phyloP scores from a whole-genome alignment of 2,113 vertebrate genomes.

The Myrmophylax atrothorax region DNA sequence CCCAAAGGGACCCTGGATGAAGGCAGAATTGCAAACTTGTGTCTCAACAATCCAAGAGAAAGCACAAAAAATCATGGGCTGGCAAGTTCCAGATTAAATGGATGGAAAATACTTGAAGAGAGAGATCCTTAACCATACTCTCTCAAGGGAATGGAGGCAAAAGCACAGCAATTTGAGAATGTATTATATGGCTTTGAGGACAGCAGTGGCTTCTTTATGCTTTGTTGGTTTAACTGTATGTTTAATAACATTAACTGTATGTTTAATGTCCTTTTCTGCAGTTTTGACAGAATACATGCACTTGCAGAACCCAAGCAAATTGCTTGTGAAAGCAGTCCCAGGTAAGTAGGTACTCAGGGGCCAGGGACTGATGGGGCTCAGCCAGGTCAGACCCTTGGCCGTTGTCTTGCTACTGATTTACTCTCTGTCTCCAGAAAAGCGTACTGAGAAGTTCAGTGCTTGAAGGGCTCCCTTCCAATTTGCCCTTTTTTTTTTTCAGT shows the following conservation, averaged over 20 bases:
- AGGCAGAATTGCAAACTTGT: background rate
- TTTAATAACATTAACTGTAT: background rate
- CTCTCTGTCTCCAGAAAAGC: background rate
- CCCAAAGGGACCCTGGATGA: background rate
- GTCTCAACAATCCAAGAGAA: background rate
- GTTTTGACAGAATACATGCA: background rate
- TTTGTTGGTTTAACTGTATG: background rate
- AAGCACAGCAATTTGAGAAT: background rate
- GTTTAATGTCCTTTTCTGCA: background rate
- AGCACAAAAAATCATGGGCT: background rate
- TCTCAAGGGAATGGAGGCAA: background rate
- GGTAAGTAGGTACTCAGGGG: background rate
- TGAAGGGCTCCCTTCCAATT: background rate
- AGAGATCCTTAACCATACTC: background rate
- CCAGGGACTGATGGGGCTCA: background rate
- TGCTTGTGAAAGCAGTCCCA: background rate
- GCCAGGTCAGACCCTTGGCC: background rate
- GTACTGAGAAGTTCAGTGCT: background rate
- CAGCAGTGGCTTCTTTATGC: background rate
- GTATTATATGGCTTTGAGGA: background rate
- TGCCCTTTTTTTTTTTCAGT: background rate
- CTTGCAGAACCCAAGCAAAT: conserved; percentile 38
- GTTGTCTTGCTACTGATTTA: background rate
- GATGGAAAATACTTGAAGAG: background rate
- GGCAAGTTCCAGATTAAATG: background rate